Conservation (phyloP, 2,113 vertebrate genomes). For the Sorex araneus region DNA sequence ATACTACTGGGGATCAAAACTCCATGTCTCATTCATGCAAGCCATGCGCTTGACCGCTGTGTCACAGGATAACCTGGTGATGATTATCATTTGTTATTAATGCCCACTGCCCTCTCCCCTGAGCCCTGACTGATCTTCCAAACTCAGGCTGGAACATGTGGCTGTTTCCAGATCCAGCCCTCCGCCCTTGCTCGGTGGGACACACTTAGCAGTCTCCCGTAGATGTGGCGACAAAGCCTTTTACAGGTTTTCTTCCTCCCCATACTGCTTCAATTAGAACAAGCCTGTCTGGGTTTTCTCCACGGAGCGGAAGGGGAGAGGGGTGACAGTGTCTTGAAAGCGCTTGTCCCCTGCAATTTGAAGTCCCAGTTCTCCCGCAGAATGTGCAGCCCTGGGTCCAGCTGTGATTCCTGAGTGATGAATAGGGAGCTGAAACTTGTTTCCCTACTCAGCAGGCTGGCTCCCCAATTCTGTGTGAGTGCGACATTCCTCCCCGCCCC, state of each 20-base stretch:
- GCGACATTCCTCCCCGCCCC: conserved; percentile 15
- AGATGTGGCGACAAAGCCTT: conserved; percentile 14
- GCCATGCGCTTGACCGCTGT: too few species aligned
- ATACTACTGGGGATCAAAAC: too few species aligned
- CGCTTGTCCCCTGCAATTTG: conserved; percentile 58
- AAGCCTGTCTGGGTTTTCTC: conserved; percentile 63
- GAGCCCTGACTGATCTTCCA: conserved; percentile 17
- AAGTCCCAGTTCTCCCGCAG: conserved; percentile 60
- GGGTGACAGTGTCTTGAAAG: conserved; percentile 66
- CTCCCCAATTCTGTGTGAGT: conserved; percentile 68
- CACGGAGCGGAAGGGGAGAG: conserved; percentile 57
- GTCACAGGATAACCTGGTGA: background rate
- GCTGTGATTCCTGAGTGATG: conserved; percentile 67
- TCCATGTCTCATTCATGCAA: background rate
- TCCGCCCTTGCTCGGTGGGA: background rate
- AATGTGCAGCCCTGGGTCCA: conserved; percentile 40
- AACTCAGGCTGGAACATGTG: background rate
- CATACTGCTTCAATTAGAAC: conserved; percentile 67
- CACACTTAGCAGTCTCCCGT: background rate
- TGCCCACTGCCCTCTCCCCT: background rate
- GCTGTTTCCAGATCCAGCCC: too few species aligned
- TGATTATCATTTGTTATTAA: background rate
- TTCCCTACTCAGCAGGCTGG: conserved; percentile 38
- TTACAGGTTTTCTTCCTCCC: conserved; percentile 46
- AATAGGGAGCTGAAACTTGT: conserved; percentile 42